These are phyloP conservation scores for Microdon myrmicae DNA, from an alignment of 2,888 invertebrate genomes.

Conservation along the genomic window DNA sequence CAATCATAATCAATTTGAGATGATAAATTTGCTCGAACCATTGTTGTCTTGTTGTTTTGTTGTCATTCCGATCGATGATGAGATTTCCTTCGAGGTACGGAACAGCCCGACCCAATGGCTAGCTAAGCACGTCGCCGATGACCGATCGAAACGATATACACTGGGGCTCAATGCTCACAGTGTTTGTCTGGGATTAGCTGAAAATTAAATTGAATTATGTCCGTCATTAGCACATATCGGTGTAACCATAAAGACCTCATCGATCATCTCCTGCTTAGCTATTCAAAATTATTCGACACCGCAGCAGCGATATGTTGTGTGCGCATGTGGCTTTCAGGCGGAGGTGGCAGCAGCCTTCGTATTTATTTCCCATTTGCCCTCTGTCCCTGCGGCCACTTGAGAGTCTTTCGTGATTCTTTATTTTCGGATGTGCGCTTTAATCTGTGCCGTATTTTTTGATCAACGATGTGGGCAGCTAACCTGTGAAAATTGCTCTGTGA, in stretches of 20 bases:
- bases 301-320: too few species aligned
- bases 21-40: conserved; percentile 45
- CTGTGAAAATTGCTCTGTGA: too few species aligned
- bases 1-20: conserved; percentile 52
- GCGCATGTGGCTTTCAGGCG: too few species aligned
- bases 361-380: too few species aligned
- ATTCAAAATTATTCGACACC: conserved; percentile 48
- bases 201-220: conserved; percentile 51
- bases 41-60: conserved; percentile 52
- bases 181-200: conserved; percentile 44
- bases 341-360: too few species aligned
- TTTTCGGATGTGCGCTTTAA: too few species aligned
- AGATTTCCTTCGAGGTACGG: conserved; percentile 31
- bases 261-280: conserved; percentile 49
- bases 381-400: too few species aligned
- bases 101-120: conserved; percentile 4
- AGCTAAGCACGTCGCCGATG: conserved; percentile 8
- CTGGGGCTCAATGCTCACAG: conserved; percentile 13
- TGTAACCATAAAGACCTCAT: conserved; percentile 52
- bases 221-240: conserved; percentile 53
- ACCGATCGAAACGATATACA: neutral
- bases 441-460: too few species aligned
- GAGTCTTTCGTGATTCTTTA: too few species aligned
- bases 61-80: conserved; percentile 50
- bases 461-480: too few species aligned